Conservation (phyloP, 2,113 vertebrate species). For the Ceyx melanurus region DNA sequence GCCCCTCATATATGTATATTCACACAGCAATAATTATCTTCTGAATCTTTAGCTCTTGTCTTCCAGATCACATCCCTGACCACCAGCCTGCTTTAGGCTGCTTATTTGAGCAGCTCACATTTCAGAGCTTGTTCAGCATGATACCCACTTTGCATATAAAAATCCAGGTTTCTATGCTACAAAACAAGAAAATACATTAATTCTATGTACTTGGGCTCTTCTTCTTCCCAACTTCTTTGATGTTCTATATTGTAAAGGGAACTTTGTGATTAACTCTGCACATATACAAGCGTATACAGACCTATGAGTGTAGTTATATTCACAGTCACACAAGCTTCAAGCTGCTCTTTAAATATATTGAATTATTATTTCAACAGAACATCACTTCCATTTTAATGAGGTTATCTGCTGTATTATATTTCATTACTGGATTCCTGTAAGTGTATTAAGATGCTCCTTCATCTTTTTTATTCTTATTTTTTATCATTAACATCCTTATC, state of each 20-base stretch:
- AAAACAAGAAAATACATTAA: not conserved
- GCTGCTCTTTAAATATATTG: not conserved
- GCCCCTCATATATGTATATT: constrained; percentile 30
- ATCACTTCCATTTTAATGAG: not conserved
- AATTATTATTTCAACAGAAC: not conserved
- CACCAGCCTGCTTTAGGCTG: constrained; percentile 34
- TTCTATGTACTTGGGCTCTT: not conserved
- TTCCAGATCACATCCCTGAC: constrained; percentile 56
- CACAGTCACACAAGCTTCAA: not conserved
- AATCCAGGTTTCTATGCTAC: not conserved
- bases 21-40: constrained; percentile 19
- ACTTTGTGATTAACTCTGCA: not conserved
- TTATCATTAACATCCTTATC: not conserved
- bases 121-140: not conserved
- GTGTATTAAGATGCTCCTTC: not conserved
- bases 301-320: not conserved
- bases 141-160: not conserved
- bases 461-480: not conserved
- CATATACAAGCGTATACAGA: not conserved
- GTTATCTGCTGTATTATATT: not conserved
- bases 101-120: constrained; percentile 43
- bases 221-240: not conserved
- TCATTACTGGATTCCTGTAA: not conserved
- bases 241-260: not conserved
- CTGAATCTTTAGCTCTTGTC: constrained; percentile 54